Percentiles rank a stretch among this genome's conserved stretches.
phyloP scores from a whole-genome alignment of 2,888 invertebrate species.

The Parnassius apollo region DNA sequence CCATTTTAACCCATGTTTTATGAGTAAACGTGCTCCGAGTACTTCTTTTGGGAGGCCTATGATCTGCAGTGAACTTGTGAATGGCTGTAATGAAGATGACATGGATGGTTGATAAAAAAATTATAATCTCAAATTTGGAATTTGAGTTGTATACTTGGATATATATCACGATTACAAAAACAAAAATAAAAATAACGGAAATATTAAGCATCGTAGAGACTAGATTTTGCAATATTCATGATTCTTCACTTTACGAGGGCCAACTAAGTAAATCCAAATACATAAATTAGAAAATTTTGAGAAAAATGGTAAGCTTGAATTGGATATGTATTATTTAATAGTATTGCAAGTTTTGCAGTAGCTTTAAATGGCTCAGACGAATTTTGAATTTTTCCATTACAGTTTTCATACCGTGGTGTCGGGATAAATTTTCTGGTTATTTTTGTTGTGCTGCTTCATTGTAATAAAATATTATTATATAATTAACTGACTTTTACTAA shows the following conservation, averaged over 20 bases:
- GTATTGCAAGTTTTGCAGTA: not conserved
- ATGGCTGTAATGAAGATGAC: too few species aligned
- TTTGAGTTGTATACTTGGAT: too few species aligned
- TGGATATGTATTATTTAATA: conserved; percentile 1
- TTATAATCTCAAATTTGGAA: too few species aligned
- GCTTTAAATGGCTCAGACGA: not conserved
- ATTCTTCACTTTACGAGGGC: not conserved
- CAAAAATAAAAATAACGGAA: too few species aligned
- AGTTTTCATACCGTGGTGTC: not conserved
- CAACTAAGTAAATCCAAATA: not conserved
- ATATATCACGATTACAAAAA: too few species aligned
- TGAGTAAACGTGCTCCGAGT: too few species aligned
- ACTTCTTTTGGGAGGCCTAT: too few species aligned
- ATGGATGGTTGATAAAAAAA: too few species aligned
- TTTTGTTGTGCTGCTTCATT: not conserved
- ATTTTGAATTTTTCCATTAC: not conserved
- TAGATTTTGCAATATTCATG: not conserved
- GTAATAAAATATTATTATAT: too few species aligned
- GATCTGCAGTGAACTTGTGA: too few species aligned
- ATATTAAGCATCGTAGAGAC: not conserved
- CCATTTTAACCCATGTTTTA: too few species aligned
- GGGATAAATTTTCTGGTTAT: not conserved
- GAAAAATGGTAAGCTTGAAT: not conserved
- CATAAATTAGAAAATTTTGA: conserved; percentile 7
- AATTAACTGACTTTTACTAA: too few species aligned